These are phyloP conservation scores for Crax fasciolata DNA, from an alignment of 2,797 vertebrate species.

Conservation along the genomic window DNA sequence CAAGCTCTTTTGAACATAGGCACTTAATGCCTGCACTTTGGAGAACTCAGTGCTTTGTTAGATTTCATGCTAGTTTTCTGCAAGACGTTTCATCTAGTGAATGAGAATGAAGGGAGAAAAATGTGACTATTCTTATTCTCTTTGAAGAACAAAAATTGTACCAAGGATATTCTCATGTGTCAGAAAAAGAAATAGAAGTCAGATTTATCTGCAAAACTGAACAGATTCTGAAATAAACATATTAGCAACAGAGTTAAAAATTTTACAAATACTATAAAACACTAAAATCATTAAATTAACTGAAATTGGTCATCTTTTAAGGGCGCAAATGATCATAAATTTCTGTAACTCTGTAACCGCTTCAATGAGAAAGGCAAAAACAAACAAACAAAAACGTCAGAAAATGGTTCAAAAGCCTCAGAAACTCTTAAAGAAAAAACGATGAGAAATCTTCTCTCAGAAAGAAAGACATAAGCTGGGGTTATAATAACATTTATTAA, in stretches of 20 bases:
- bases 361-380: neutral
- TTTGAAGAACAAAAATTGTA: neutral
- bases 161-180: neutral
- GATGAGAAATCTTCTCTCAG: neutral
- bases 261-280: neutral
- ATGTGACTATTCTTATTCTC: neutral
- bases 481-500: neutral
- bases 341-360: neutral
- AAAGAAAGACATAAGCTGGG: neutral
- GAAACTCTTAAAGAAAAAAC: neutral
- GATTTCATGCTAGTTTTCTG: conserved; percentile 5
- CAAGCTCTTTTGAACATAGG: neutral
- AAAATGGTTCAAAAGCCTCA: neutral
- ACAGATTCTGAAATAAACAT: neutral
- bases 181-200: neutral
- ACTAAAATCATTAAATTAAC: neutral
- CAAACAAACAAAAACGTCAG: neutral
- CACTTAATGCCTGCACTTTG: neutral
- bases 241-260: neutral
- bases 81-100: neutral
- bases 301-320: neutral
- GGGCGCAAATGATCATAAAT: neutral
- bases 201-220: neutral
- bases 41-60: neutral
- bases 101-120: neutral